Evolutionary conservation across 2,113 vertebrate species (phyloP), one percentile per base, ranked within the genome.

Genomic region (Menura novaehollandiae): DNA sequence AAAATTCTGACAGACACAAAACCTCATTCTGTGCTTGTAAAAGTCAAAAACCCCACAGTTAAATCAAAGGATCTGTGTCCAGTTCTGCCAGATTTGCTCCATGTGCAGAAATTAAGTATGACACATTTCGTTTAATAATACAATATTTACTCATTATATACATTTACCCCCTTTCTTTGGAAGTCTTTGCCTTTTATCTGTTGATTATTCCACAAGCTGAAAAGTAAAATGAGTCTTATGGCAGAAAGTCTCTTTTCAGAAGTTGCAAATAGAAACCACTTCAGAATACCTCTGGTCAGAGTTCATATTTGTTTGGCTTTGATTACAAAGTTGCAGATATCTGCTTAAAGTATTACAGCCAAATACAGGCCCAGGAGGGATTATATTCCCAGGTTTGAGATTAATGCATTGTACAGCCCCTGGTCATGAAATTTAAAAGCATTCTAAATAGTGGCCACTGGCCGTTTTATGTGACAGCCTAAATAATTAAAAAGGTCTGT

Each of bases 61-160:
- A 93, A 96, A 86, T 73, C 64, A 79, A 91, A 90, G 55, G 27
- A 83, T 74, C 52, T 88, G 84, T 90, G 52, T 79, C 94, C 62
- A 53, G 75, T 96, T 97, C 84, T 82, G 11, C 86, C 76, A 84
- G 84, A 84, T 95, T 87, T 94, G 69, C 76, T 88, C 91, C 1
- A 0, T 53, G 30, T 81, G 32, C 44, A 89, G 67, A 96, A 95
- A 94, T 23, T 46, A 76, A 91, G 37, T 52, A 85, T 77, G 43
- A 93, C 35, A 80, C 39, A 55, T 82, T 88, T 94, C 4, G 13
- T 88, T 95, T 93, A 97, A 90, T 87, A 96, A 90, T 52, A 63
- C 9, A 84, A 75, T 93, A 94, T 95, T 97, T 96, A 83, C 83
- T 80, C 43, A 62, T 74, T 69, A 86, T 90, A 88, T 90, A 92